Evolutionary conservation across 2,888 invertebrate genomes (phyloP).

Genomic region (Sphaerophoria rueppellii): DNA sequence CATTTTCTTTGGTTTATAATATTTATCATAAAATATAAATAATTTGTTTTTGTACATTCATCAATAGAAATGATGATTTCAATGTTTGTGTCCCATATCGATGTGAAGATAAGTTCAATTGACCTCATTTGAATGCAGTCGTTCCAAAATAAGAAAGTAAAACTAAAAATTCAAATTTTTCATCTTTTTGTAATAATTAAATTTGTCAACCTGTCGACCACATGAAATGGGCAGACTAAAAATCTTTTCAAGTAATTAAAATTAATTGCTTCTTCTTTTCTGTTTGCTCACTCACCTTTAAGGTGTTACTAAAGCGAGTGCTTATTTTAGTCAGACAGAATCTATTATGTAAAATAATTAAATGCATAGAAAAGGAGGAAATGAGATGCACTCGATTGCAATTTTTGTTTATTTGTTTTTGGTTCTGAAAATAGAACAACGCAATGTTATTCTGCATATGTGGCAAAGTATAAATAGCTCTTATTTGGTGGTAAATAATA

Average conservation of each 20-base stretch:
- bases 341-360: constrained; percentile 50
- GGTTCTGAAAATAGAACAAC: constrained; percentile 64
- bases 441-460: constrained; percentile 69
- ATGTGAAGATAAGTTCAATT: constrained; percentile 1
- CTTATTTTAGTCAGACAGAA: constrained; percentile 29
- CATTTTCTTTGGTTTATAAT: constrained; percentile 24
- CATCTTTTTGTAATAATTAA: neutral
- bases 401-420: constrained; percentile 30
- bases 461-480: constrained; percentile 64
- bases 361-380: constrained; percentile 59
- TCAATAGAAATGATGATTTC: neutral
- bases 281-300: neutral
- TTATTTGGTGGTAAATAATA: constrained; percentile 67
- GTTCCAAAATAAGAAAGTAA: neutral
- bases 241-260: neutral
- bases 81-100: constrained; percentile 8
- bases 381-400: constrained; percentile 64
- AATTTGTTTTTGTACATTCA: neutral
- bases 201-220: neutral
- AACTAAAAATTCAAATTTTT: neutral
- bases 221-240: too few species aligned
- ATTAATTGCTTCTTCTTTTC: constrained; percentile 11
- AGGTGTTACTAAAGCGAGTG: constrained; percentile 37
- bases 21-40: constrained; percentile 30
- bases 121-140: neutral